phyloP scores from a whole-genome alignment of 2,888 invertebrate genomes.

The Blastobasis adustella region DNA sequence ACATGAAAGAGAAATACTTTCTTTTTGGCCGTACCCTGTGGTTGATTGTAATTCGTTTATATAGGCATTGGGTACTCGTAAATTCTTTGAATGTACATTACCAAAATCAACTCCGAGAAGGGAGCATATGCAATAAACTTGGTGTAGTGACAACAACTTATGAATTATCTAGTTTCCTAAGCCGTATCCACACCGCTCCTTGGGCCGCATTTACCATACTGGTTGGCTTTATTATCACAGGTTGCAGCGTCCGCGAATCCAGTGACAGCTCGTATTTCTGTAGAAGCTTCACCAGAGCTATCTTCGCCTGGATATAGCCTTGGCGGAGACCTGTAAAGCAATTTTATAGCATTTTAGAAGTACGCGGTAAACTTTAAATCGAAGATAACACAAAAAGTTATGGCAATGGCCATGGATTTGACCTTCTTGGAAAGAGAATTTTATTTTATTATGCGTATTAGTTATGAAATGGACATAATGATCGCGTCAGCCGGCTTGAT shows the following conservation, averaged over 20 bases:
- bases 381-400: not conserved
- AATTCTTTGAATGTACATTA: too few relatives aligned
- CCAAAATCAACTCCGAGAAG: too few relatives aligned
- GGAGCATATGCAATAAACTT: too few relatives aligned
- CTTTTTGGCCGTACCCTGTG: too few relatives aligned
- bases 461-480: too few relatives aligned
- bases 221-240: conserved; percentile 45
- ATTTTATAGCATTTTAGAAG: not conserved
- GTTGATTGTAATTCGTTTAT: too few relatives aligned
- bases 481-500: too few relatives aligned
- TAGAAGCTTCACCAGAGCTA: conserved; percentile 55
- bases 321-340: conserved; percentile 50
- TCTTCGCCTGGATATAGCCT: conserved; percentile 63
- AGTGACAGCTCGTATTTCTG: conserved; percentile 46
- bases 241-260: conserved; percentile 46
- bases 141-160: not conserved
- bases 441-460: too few relatives aligned
- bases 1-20: too few relatives aligned
- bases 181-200: conserved; percentile 54
- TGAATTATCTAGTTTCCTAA: conserved; percentile 19
- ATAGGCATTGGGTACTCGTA: too few relatives aligned
- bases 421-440: too few relatives aligned
- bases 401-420: not conserved
- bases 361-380: too few relatives aligned
- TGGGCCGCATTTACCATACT: conserved; percentile 49